These are phyloP conservation scores for Sesamia inferens DNA, from an alignment of 2,888 invertebrate species.

Conservation along the genomic window DNA sequence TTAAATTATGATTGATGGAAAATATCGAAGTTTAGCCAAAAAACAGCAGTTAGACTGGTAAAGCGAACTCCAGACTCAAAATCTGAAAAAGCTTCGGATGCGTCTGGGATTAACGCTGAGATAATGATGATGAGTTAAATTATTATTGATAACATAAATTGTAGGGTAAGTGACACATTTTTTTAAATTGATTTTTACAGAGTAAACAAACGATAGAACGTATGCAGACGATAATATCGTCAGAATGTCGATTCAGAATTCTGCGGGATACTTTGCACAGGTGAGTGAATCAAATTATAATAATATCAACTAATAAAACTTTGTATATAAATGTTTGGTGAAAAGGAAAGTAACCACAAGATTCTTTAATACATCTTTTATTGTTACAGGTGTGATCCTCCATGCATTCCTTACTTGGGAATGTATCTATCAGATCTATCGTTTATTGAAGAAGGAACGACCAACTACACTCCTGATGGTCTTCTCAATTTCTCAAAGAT, in stretches of 20 bases:
- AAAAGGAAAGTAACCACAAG: neutral
- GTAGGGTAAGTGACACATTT: neutral
- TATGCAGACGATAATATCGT: conserved; percentile 95
- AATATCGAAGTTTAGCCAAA: no score
- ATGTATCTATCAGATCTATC: conserved; percentile 97
- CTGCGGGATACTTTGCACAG: conserved; percentile 95
- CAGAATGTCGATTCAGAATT: conserved; percentile 96
- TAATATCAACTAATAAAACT: neutral
- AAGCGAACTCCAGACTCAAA: no score
- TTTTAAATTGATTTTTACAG: conserved; percentile 81
- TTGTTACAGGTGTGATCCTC: conserved; percentile 93
- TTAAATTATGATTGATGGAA: neutral
- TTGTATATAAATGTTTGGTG: neutral
- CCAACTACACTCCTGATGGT: conserved; percentile 96
- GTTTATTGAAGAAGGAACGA: conserved; percentile 97
- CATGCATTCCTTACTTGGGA: conserved; percentile 96
- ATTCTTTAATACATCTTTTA: neutral
- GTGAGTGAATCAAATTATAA: conserved; percentile 63
- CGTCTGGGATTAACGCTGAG: no score
- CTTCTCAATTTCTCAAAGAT: conserved; percentile 98
- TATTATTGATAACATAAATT: neutral
- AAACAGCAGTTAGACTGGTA: no score
- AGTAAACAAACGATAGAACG: conserved; percentile 96
- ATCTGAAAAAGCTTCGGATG: no score
- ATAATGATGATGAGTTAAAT: no score